Percentiles rank a stretch among this genome's conserved stretches.
These are phyloP conservation scores for Otolemur crassicaudatus DNA, from an alignment of 2,797 vertebrate species.

Conservation along the genomic window DNA sequence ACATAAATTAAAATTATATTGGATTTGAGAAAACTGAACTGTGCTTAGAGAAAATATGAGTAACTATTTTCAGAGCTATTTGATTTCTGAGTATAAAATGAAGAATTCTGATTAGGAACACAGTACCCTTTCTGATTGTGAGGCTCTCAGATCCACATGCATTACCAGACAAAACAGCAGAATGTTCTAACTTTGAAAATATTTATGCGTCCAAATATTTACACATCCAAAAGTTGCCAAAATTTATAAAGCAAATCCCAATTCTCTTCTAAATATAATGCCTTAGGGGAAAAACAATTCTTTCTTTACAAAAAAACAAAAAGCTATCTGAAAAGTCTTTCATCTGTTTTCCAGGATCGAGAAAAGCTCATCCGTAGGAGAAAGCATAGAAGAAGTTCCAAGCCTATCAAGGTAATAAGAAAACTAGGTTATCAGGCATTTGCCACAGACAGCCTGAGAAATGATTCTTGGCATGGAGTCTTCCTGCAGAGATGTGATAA, in stretches of 20 bases:
- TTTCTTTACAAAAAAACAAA: background rate
- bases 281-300: background rate
- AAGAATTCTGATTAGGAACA: background rate
- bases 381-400: slow-evolving; percentile 97
- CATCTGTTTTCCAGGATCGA: slow-evolving; percentile 91
- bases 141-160: background rate
- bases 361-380: slow-evolving; percentile 97
- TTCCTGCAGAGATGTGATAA: slow-evolving; percentile 57
- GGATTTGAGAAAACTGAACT: background rate
- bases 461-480: slow-evolving; percentile 59
- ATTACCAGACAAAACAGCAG: background rate
- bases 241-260: slow-evolving; percentile 4
- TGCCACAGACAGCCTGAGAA: background rate
- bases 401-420: slow-evolving; percentile 95
- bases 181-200: background rate
- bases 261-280: background rate
- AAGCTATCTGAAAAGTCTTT: slow-evolving; percentile 48
- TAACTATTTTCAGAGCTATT: slow-evolving; percentile 25
- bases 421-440: slow-evolving; percentile 55
- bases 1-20: slow-evolving; percentile 40
- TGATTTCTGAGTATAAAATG: background rate
- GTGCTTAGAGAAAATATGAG: background rate
- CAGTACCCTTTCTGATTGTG: background rate
- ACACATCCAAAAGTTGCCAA: background rate
- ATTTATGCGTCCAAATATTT: background rate